Evolutionary conservation across 1,140 invertebrate genomes (phyloP).

Genomic region (Caenorhabditis latens): DNA sequence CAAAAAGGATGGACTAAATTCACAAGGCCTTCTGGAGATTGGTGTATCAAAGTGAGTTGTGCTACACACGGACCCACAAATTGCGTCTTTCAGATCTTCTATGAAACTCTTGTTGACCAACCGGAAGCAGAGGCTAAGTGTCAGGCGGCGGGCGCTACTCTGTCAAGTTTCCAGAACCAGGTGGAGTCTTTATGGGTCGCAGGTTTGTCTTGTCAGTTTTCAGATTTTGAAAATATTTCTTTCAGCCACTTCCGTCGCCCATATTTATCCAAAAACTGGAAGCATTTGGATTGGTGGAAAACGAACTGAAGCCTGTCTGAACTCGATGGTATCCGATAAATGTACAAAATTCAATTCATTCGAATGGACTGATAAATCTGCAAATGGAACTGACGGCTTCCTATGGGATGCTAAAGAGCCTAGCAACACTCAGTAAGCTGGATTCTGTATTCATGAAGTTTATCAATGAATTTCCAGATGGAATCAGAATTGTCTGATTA

Average conservation of each 20-base stretch:
- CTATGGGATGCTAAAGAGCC: not conserved
- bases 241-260: not conserved
- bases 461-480: not conserved
- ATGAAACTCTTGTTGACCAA: not conserved
- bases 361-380: constrained; percentile 29
- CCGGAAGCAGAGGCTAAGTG: not conserved
- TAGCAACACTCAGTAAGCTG: not conserved
- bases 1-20: not conserved
- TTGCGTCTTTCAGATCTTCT: not conserved
- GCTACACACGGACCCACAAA: not conserved
- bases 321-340: too few relatives aligned
- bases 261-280: not conserved
- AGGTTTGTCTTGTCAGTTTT: not conserved
- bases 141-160: not conserved
- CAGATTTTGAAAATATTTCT: not conserved
- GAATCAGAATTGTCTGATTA: not conserved
- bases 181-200: not conserved
- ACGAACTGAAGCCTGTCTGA: not conserved
- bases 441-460: not conserved
- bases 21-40: not conserved
- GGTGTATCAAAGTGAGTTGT: not conserved
- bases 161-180: constrained; percentile 18
- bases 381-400: not conserved
- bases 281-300: not conserved
- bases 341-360: not conserved